Base-by-base conservation (phyloP, 2,888 invertebrate species). In the Ceramica pisi region DNA sequence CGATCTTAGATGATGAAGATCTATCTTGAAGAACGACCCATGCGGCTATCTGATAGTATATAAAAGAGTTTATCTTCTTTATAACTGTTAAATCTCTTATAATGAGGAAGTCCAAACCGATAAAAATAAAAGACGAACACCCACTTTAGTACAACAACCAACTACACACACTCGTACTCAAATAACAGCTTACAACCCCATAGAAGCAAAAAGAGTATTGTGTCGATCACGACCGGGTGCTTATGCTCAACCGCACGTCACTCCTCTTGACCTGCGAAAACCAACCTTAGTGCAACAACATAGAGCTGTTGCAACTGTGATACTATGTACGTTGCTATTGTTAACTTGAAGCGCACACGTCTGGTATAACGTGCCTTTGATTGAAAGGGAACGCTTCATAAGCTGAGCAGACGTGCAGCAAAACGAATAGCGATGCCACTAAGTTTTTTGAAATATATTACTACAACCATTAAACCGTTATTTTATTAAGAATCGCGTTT, bases 191-290 rank as follows among this genome's bases (percentile, higher is more conserved):
- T 78, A 56, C 48, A 50, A 50, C 61, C 65, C 51, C 57, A 44
- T 26, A 21, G 14, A n/a, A 26, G 61, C 46, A 59, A 62, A 71
- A 75, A 66, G 44, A 51, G 65, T 66, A 71, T 80, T 80, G 80
- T 80, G 23, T 75, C 31, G 55, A 68, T 71, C 79, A 80, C 76
- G 79, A 9, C 67, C 64, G 19, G 8, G 38, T 56, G n/a, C 65
- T 68, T 66, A 65, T 26, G 8, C 14, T n/a, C 16, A 21, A 51
- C 65, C 59, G 6, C 75, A 55, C 21, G 41, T 16, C 56, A 50
- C 4, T 21, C 9, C 14, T 21, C 26, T 35, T 38, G n/a, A 14
- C n/a, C 1, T 50, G 31, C 38, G 0, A 72, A 72, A 65, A 57
- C 38, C 8, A 12, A 9, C 51, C 38, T 46, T 72, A 51, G 0